phyloP scores from a whole-genome alignment of 37 sponge, comb jelly and placozoan species.

The Halichondria panicea region DNA sequence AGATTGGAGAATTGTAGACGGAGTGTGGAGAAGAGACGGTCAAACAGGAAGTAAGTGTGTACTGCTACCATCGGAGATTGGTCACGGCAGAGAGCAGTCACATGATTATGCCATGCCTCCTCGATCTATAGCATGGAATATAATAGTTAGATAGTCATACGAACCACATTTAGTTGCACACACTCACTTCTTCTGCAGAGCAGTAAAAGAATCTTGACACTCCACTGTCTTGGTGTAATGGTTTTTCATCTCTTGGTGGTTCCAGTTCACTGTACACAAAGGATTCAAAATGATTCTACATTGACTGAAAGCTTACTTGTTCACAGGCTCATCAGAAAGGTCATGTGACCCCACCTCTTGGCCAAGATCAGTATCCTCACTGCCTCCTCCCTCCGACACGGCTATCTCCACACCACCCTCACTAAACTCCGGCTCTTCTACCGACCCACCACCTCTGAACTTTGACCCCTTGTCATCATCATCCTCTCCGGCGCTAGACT shows the following conservation, averaged over 20 bases:
- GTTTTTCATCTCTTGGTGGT: background rate
- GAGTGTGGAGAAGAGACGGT: conserved; percentile 44
- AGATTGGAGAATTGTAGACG: conserved; percentile 42
- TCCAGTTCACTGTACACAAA: too few species aligned
- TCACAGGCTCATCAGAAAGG: too few species aligned
- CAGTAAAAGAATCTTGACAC: conserved; percentile 32
- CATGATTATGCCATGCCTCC: conserved; percentile 67
- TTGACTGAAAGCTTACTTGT: too few species aligned
- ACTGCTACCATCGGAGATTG: conserved; percentile 52
- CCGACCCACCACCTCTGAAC: too few species aligned
- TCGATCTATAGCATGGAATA: conserved; percentile 32
- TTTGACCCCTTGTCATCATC: too few species aligned
- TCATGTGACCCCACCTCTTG: too few species aligned
- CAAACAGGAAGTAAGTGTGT: conserved; percentile 76
- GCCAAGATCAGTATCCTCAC: too few species aligned
- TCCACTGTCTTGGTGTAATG: background rate
- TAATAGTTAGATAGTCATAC: background rate
- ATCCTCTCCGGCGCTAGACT: too few species aligned
- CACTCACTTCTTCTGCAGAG: conserved; percentile 28
- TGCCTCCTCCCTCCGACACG: too few species aligned
- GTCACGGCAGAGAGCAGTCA: conserved; percentile 26
- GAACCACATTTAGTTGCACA: background rate
- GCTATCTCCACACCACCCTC: too few species aligned
- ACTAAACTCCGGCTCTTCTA: too few species aligned
- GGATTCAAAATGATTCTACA: too few species aligned